Percentiles rank a stretch among this genome's conserved stretches.
These are phyloP conservation scores for Pyrgilauda ruficollis DNA, from an alignment of 2,113 vertebrate species.

Conservation along the genomic window DNA sequence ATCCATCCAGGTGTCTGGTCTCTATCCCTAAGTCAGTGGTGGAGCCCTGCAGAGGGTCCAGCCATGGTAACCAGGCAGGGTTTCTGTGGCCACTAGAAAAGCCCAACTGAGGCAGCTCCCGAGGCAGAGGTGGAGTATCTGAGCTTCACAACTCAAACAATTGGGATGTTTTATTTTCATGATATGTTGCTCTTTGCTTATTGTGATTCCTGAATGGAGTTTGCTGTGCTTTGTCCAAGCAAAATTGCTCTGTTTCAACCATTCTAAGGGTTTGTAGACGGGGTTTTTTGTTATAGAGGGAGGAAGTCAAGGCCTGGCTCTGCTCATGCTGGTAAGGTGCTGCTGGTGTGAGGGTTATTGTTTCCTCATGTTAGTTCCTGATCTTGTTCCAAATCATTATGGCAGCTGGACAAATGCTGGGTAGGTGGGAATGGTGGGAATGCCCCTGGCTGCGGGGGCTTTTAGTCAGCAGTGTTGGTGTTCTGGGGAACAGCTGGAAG, in stretches of 20 bases:
- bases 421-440: neutral
- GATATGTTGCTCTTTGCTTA: neutral
- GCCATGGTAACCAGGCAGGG: neutral
- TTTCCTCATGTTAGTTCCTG: neutral
- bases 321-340: neutral
- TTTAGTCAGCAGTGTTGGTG: neutral
- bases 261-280: neutral
- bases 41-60: neutral
- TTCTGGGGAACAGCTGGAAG: neutral
- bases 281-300: neutral
- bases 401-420: neutral
- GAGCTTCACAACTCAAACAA: neutral
- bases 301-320: neutral
- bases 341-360: neutral
- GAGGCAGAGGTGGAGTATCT: neutral
- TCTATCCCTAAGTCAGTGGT: neutral
- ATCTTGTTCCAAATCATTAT: neutral
- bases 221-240: neutral
- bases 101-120: neutral
- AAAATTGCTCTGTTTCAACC: neutral
- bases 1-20: neutral
- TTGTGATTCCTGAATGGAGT: neutral
- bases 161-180: neutral
- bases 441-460: neutral
- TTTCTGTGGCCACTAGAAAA: neutral